phyloP scores from a whole-genome alignment of 2,888 invertebrate species.

The Dicycla oo region DNA sequence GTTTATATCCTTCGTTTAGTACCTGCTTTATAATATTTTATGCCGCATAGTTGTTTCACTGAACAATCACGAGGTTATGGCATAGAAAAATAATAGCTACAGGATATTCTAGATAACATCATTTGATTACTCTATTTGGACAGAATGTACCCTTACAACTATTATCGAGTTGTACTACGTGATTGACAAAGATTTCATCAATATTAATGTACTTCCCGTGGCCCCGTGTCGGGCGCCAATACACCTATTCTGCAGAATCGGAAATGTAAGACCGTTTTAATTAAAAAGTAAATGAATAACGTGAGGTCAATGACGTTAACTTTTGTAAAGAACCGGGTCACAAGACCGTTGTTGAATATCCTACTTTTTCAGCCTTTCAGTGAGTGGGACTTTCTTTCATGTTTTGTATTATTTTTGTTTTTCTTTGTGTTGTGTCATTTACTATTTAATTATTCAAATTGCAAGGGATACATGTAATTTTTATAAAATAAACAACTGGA shows the following conservation, averaged over 20 bases:
- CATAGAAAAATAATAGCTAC: slow-evolving; percentile 20
- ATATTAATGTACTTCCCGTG: slow-evolving; percentile 8
- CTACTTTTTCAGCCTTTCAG: slow-evolving; percentile 36
- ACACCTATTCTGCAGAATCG: slow-evolving; percentile 29
- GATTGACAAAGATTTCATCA: slow-evolving; percentile 20
- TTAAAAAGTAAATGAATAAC: slow-evolving; percentile 42
- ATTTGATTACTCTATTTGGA: slow-evolving; percentile 17
- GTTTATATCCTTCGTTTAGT: slow-evolving; percentile 24
- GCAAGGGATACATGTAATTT: background rate
- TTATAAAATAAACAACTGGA: background rate
- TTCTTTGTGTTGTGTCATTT: slow-evolving; percentile 19
- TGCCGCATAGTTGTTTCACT: slow-evolving; percentile 17
- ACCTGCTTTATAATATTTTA: slow-evolving; percentile 29
- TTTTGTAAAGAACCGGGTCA: slow-evolving; percentile 58
- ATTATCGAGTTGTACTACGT: background rate
- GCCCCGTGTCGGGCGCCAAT: slow-evolving; percentile 73
- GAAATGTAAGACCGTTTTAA: slow-evolving; percentile 37
- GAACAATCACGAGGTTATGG: slow-evolving; percentile 22
- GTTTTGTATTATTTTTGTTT: slow-evolving; percentile 17
- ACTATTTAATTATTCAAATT: background rate
- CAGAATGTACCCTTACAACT: background rate
- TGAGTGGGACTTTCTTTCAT: slow-evolving; percentile 41
- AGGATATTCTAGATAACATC: background rate
- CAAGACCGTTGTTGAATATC: slow-evolving; percentile 53
- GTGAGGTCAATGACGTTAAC: slow-evolving; percentile 56